Percentiles rank a stretch among this genome's conserved stretches.
phyloP scores from a whole-genome alignment of 92 coral and sea anemone genomes.

The Palythoa caribaeorum region DNA sequence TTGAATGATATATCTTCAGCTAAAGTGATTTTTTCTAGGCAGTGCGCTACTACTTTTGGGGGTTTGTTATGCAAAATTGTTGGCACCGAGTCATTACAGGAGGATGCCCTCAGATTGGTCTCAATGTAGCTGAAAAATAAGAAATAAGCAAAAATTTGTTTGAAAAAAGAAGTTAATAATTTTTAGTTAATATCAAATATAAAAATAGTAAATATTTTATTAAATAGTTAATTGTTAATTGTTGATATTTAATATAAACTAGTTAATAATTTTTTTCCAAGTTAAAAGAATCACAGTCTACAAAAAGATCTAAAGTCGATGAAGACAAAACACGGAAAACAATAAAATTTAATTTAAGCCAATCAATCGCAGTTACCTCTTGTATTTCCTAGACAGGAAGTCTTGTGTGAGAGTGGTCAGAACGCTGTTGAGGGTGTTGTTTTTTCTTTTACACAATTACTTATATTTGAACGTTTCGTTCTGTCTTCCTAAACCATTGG shows the following conservation, averaged over 20 bases:
- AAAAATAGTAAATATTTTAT: too few relatives aligned
- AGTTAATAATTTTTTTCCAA: neutral
- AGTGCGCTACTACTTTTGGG: neutral
- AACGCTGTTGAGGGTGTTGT: constrained; percentile 14
- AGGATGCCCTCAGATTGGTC: neutral
- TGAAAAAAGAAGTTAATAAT: neutral
- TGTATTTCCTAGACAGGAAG: constrained; percentile 5
- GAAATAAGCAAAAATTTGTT: neutral
- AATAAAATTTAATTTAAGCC: neutral
- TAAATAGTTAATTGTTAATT: too few relatives aligned
- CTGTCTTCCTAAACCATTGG: constrained; percentile 21
- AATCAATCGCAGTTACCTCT: constrained; percentile 14
- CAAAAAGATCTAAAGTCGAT: neutral
- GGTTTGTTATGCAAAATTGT: constrained; percentile 3
- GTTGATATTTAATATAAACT: too few relatives aligned
- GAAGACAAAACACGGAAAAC: neutral
- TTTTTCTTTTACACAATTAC: neutral
- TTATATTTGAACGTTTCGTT: constrained; percentile 9
- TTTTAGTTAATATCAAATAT: too few relatives aligned
- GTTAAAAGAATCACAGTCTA: too few relatives aligned
- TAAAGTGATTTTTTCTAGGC: neutral
- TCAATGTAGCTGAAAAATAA: constrained; percentile 14
- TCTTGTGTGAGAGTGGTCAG: constrained; percentile 23
- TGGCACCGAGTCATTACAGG: neutral
- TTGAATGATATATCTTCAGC: neutral